Conservation (phyloP, 2,113 vertebrate genomes). For the Sardina pilchardus region DNA sequence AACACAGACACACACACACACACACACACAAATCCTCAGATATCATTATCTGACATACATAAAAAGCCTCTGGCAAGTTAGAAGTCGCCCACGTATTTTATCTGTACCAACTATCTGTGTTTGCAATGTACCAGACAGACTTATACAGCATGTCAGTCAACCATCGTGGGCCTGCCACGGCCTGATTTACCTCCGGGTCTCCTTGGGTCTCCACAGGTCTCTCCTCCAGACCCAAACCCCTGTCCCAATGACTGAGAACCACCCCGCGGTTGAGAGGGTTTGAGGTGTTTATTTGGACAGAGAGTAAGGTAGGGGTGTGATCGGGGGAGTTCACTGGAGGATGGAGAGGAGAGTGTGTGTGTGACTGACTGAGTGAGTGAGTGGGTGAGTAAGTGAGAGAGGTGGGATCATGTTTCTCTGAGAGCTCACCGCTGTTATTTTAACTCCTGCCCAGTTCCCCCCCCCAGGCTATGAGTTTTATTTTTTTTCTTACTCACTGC, state of each 20-base stretch:
- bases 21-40: not conserved
- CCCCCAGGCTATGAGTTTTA: not conserved
- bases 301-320: slow-evolving; percentile 31
- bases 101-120: slow-evolving; percentile 30
- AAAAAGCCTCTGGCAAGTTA: slow-evolving; percentile 30
- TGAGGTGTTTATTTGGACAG: slow-evolving; percentile 55
- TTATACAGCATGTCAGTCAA: slow-evolving; percentile 41
- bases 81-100: slow-evolving; percentile 10
- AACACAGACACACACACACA: not conserved
- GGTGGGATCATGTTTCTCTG: slow-evolving; percentile 65
- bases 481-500: slow-evolving; percentile 2
- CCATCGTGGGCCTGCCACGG: not conserved
- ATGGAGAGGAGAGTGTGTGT: slow-evolving; percentile 12
- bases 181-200: slow-evolving; percentile 25
- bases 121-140: slow-evolving; percentile 41
- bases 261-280: slow-evolving; percentile 29
- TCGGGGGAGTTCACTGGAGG: not conserved
- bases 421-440: slow-evolving; percentile 57
- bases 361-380: slow-evolving; percentile 22
- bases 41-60: slow-evolving; percentile 5
- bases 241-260: slow-evolving; percentile 44
- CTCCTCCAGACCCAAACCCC: not conserved
- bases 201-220: slow-evolving; percentile 26
- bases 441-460: slow-evolving; percentile 50
- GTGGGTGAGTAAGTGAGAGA: slow-evolving; percentile 42